Percentiles rank a stretch among this genome's conserved stretches.
These are phyloP conservation scores for Polydesmus complanatus DNA, from an alignment of 2,888 invertebrate species.

Conservation along the genomic window DNA sequence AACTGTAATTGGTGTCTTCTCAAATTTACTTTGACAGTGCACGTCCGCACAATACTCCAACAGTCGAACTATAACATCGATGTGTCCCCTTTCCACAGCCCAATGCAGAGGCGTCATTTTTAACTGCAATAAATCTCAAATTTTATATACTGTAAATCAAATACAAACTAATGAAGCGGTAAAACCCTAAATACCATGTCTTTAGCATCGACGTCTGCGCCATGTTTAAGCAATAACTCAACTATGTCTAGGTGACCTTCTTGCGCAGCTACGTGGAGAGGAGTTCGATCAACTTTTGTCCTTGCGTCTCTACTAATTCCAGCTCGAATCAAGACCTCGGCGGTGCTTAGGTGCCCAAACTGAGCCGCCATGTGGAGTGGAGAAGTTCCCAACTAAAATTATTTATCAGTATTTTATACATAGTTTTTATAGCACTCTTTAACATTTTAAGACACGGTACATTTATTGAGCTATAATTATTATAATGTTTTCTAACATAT, in stretches of 20 bases:
- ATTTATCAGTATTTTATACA: too few species aligned
- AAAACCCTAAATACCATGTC: too few species aligned
- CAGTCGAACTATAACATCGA: constrained; percentile 50
- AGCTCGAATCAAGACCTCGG: constrained; percentile 64
- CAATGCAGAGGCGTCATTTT: constrained; percentile 88
- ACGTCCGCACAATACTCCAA: constrained; percentile 60
- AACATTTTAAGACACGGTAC: not conserved
- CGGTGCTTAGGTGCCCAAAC: constrained; percentile 62
- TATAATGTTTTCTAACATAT: too few species aligned
- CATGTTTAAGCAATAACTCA: constrained; percentile 49
- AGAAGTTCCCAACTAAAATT: constrained; percentile 64
- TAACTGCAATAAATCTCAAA: too few species aligned
- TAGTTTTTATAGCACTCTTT: not conserved
- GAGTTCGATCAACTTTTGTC: constrained; percentile 84
- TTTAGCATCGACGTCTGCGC: constrained; percentile 55
- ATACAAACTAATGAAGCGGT: constrained; percentile 20
- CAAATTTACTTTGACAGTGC: constrained; percentile 53
- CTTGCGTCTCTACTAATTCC: constrained; percentile 77
- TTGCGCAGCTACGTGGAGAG: constrained; percentile 74
- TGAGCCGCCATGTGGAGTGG: constrained; percentile 75
- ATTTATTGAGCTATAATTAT: too few species aligned
- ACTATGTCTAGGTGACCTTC: constrained; percentile 67
- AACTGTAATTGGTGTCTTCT: constrained; percentile 51
- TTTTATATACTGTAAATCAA: not conserved
- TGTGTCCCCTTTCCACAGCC: constrained; percentile 73